These are phyloP conservation scores for Collichthys lucidus DNA, from an alignment of 2,113 vertebrate species.

Conservation along the genomic window DNA sequence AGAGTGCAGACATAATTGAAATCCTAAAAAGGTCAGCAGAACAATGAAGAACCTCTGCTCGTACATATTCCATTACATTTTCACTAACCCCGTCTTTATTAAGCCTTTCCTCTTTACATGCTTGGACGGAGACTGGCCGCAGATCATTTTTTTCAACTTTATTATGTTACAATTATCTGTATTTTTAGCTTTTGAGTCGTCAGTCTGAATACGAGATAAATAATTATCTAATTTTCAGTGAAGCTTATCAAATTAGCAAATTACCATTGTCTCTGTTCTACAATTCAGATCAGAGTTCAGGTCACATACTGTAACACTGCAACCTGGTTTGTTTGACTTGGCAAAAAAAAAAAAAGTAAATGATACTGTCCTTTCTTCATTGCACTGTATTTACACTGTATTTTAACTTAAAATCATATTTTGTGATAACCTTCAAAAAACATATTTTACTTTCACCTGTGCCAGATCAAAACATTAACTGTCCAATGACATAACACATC, in stretches of 20 bases:
- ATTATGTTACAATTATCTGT: conserved; percentile 25
- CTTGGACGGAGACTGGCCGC: conserved; percentile 1
- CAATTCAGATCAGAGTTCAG: not conserved
- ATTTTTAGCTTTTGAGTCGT: not conserved
- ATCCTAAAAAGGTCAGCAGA: conserved; percentile 50
- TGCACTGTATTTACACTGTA: not conserved
- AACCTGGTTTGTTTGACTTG: not conserved
- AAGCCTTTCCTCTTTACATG: conserved; percentile 9
- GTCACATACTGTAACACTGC: not conserved
- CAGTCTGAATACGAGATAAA: conserved; percentile 1
- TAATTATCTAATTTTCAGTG: not conserved
- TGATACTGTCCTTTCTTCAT: not conserved
- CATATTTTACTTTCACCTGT: not conserved
- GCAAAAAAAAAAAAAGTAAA: not conserved
- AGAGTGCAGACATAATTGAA: conserved; percentile 24
- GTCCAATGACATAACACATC: not conserved
- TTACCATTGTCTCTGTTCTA: not conserved
- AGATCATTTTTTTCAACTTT: not conserved
- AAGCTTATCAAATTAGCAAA: conserved; percentile 2
- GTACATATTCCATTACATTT: conserved; percentile 40
- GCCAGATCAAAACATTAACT: not conserved
- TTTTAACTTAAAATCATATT: not conserved
- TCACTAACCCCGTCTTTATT: conserved; percentile 21
- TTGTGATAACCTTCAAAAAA: not conserved
- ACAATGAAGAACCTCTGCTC: conserved; percentile 36